Base-by-base conservation (phyloP, 2,888 invertebrate genomes). In the Harmothoe impar region DNA sequence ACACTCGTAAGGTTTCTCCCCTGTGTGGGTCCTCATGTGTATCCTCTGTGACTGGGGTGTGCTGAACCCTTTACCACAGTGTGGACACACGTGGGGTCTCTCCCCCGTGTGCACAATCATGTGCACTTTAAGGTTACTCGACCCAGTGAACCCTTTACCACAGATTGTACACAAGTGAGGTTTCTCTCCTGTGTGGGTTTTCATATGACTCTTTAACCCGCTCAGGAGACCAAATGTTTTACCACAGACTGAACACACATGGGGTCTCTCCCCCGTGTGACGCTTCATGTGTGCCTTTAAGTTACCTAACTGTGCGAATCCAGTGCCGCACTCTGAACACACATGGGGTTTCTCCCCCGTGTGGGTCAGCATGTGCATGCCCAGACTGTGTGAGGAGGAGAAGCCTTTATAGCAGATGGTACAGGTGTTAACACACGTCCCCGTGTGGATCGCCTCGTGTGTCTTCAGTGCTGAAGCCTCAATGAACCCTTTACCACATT, bases 221-320 rank as follows among this genome's bases (percentile, higher is more conserved):
- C 56, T 56, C 17, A n/a, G 29, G 7, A 43, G 17, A 10, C 72
- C 29, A 25, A 90, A 90, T 25, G 35, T 51, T 43, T 84, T n/a
- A 20, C 84, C 90, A 90, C 90, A 90, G 17, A 52, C 33, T n/a
- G 51, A 51, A 72, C 90, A 90, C 52, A 31, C 62, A 81, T 54
- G 54, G 17, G 43, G 10, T 43, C 43, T 43, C 43, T 43, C 43
- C 43, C 43, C 43, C 10, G 43, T 43, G 43, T 43, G 43, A 43
- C 88, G 88, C 29, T 88, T 90, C 23, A 90, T 43, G 78, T 90
- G 90, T 25, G 54, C 7, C 77, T 90, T 90, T 33, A 90, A 81
- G 35, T 72, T 88, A 25, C 88, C 77, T 15, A 33, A 23, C 5
- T 52, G 25, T 20, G 77, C 68, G 89, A 88, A 90, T 15, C 90